Conservation (phyloP, 2,888 invertebrate species). For the Ephialtes manifestator region DNA sequence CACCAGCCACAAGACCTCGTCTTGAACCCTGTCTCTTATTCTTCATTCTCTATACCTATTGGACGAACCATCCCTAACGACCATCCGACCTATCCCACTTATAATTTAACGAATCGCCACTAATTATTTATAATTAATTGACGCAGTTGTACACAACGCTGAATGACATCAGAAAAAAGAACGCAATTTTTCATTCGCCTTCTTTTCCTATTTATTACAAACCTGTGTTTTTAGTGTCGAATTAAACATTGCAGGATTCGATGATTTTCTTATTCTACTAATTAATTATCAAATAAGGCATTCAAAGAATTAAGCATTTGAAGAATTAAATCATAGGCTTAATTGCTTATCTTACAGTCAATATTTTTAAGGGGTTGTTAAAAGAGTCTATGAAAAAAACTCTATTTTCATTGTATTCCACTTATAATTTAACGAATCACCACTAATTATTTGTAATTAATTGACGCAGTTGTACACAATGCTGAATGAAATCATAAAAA, state of each 20-base stretch:
- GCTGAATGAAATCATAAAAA: slow-evolving; percentile 14
- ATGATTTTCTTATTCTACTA: too few relatives aligned
- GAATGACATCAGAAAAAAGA: slow-evolving; percentile 33
- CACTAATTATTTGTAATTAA: slow-evolving; percentile 84
- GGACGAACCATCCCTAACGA: slow-evolving; percentile 52
- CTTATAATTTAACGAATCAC: slow-evolving; percentile 81
- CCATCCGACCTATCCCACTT: slow-evolving; percentile 50
- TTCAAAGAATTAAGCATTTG: too few relatives aligned
- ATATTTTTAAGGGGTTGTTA: too few relatives aligned
- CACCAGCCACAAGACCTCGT: slow-evolving; percentile 32
- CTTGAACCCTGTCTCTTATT: slow-evolving; percentile 45
- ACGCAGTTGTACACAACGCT: slow-evolving; percentile 12
- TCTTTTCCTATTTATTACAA: neutral
- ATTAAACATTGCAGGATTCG: too few relatives aligned
- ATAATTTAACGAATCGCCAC: slow-evolving; percentile 82
- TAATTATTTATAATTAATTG: slow-evolving; percentile 84
- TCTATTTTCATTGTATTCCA: too few relatives aligned
- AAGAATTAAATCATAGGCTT: too few relatives aligned
- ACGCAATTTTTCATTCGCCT: slow-evolving; percentile 38
- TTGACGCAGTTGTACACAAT: slow-evolving; percentile 63
- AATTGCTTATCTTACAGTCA: too few relatives aligned
- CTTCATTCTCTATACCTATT: slow-evolving; percentile 35
- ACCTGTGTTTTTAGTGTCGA: neutral
- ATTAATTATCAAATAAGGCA: too few relatives aligned
- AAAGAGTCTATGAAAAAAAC: too few relatives aligned